Evolutionary conservation across 1,140 invertebrate genomes (phyloP).

Genomic region (Hycleus cichorii): DNA sequence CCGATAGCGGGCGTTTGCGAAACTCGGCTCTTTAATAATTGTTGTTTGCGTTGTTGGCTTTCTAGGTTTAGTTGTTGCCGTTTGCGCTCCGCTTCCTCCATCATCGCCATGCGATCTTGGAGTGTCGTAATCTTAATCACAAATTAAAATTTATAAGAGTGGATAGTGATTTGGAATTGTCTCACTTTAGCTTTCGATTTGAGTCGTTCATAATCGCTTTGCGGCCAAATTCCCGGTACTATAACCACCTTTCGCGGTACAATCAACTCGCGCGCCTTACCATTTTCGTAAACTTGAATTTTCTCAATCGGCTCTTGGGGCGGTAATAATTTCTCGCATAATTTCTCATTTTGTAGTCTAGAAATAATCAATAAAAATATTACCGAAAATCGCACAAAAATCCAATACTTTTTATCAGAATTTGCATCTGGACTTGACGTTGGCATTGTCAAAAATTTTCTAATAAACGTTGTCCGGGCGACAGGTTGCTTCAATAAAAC

Average conservation of each 20-base stretch:
- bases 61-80: slow-evolving; percentile 25
- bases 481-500: too few relatives aligned
- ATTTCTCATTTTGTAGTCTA: too few relatives aligned
- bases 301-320: slow-evolving; percentile 25
- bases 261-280: slow-evolving; percentile 23
- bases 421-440: too few relatives aligned
- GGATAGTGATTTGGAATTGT: background rate
- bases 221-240: slow-evolving; percentile 28
- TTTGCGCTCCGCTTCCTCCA: slow-evolving; percentile 29
- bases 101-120: slow-evolving; percentile 27
- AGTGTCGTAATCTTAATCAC: slow-evolving; percentile 24
- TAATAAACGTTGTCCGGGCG: too few relatives aligned
- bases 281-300: slow-evolving; percentile 17
- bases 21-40: slow-evolving; percentile 17
- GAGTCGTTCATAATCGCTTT: slow-evolving; percentile 29
- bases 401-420: too few relatives aligned
- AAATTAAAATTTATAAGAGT: background rate
- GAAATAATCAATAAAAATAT: too few relatives aligned
- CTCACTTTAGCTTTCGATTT: slow-evolving; percentile 32
- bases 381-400: too few relatives aligned
- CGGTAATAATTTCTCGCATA: too few relatives aligned
- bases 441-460: too few relatives aligned
- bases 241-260: slow-evolving; percentile 32
- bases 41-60: slow-evolving; percentile 29
- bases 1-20: slow-evolving; percentile 5